Conservation (phyloP, 2,797 vertebrate species). For the Aythya fuligula region DNA sequence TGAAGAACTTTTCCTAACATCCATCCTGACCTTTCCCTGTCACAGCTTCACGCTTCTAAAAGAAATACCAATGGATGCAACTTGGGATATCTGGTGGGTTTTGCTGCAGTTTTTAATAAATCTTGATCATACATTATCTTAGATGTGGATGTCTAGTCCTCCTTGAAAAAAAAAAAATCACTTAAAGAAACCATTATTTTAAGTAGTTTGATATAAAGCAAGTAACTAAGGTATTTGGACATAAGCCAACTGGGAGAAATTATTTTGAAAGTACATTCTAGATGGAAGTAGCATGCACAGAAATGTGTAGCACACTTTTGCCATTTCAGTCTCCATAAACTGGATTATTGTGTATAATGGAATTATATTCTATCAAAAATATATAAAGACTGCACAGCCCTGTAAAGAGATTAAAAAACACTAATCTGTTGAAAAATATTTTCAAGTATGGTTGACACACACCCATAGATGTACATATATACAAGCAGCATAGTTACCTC, state of each 20-base stretch:
- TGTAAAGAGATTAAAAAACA: neutral
- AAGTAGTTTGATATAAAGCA: neutral
- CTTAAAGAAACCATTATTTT: neutral
- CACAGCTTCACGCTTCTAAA: neutral
- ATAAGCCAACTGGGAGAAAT: neutral
- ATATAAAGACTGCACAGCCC: neutral
- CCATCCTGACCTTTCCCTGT: no score
- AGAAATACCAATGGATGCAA: neutral
- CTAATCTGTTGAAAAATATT: neutral
- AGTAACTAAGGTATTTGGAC: neutral
- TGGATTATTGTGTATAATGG: neutral
- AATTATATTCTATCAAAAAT: neutral
- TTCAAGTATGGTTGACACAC: neutral
- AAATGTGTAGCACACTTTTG: neutral
- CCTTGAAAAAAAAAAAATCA: neutral
- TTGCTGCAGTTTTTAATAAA: neutral
- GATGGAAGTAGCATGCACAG: neutral
- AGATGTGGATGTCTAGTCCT: neutral
- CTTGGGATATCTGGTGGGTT: neutral
- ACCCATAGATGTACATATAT: neutral
- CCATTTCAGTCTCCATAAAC: neutral
- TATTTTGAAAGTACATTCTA: neutral
- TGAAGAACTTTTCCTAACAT: no score
- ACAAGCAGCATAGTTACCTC: neutral
- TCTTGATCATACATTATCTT: neutral